Evolutionary conservation across 2,797 vertebrate genomes (phyloP).

Genomic region (Cacajao melanocephalus): DNA sequence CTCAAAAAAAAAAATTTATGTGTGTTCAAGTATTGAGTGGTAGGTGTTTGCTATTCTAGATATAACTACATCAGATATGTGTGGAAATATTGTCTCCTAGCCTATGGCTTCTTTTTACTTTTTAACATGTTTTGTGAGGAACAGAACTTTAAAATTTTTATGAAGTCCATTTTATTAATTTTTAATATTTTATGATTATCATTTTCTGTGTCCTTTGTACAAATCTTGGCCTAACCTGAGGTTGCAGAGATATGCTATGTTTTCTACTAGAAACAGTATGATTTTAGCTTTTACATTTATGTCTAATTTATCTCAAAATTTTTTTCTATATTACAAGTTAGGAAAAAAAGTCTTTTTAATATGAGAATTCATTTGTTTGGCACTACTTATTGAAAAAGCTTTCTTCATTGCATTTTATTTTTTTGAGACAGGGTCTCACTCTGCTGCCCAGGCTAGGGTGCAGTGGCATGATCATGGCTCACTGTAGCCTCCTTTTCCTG

Average conservation of each 20-base stretch:
- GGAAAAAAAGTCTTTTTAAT: neutral
- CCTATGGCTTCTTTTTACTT: slow-evolving; percentile 21
- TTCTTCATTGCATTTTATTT: neutral
- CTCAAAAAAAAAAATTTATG: neutral
- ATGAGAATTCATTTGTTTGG: slow-evolving; percentile 30
- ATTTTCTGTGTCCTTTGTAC: neutral
- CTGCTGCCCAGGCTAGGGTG: neutral
- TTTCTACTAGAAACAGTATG: slow-evolving; percentile 22
- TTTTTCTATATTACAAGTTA: neutral
- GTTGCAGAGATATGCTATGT: neutral
- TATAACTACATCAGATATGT: neutral
- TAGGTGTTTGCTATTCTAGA: slow-evolving; percentile 22
- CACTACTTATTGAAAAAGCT: neutral
- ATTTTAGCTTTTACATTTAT: slow-evolving; percentile 23
- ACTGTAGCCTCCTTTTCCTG: neutral
- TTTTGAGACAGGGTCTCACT: neutral
- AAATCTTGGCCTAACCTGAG: slow-evolving; percentile 31
- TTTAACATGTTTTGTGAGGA: slow-evolving; percentile 20
- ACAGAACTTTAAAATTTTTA: slow-evolving; percentile 27
- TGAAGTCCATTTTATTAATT: neutral
- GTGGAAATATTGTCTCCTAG: slow-evolving; percentile 24
- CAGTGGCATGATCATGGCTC: neutral
- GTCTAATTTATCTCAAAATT: neutral
- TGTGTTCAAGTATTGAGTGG: neutral
- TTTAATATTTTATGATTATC: slow-evolving; percentile 24